phyloP scores from a whole-genome alignment of 2,797 vertebrate species.

The Cacajao melanocephalus region DNA sequence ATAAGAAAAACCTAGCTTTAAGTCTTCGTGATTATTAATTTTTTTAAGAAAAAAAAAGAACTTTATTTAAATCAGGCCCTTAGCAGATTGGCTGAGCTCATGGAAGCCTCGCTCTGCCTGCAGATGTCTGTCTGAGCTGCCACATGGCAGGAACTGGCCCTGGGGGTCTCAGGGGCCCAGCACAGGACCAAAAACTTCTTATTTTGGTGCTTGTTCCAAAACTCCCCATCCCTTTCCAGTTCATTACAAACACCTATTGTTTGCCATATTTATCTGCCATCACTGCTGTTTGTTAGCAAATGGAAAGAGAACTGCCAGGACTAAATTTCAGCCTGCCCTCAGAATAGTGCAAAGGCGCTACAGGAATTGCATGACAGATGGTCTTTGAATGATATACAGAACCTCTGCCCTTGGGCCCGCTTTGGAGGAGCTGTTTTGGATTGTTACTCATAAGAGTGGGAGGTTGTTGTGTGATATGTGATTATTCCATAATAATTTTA shows the following conservation, averaged over 20 bases:
- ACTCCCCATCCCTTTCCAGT: conserved; percentile 87
- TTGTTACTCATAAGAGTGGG: conserved; percentile 93
- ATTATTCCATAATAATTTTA: conserved; percentile 93
- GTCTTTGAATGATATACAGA: conserved; percentile 96
- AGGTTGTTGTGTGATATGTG: conserved; percentile 92
- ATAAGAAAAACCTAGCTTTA: conserved; percentile 75
- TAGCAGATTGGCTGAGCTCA: conserved; percentile 84
- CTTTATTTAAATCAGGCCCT: conserved; percentile 88
- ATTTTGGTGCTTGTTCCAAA: conserved; percentile 85
- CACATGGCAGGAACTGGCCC: conserved; percentile 87
- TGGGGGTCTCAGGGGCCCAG: conserved; percentile 84
- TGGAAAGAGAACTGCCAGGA: conserved; percentile 91
- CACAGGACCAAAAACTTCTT: conserved; percentile 83
- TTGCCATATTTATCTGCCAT: conserved; percentile 91
- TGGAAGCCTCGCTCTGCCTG: conserved; percentile 81
- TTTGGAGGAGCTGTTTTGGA: conserved; percentile 90
- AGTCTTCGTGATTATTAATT: conserved; percentile 65
- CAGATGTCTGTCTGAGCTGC: conserved; percentile 88
- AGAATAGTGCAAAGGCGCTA: conserved; percentile 86
- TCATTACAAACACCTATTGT: conserved; percentile 89
- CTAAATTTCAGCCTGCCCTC: conserved; percentile 88
- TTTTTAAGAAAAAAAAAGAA: conserved; percentile 76
- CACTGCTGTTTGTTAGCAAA: conserved; percentile 93
- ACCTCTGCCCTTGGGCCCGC: conserved; percentile 90
- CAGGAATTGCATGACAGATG: conserved; percentile 94